phyloP scores from a whole-genome alignment of 1,140 invertebrate genomes.

The Brachystomella parvula region DNA sequence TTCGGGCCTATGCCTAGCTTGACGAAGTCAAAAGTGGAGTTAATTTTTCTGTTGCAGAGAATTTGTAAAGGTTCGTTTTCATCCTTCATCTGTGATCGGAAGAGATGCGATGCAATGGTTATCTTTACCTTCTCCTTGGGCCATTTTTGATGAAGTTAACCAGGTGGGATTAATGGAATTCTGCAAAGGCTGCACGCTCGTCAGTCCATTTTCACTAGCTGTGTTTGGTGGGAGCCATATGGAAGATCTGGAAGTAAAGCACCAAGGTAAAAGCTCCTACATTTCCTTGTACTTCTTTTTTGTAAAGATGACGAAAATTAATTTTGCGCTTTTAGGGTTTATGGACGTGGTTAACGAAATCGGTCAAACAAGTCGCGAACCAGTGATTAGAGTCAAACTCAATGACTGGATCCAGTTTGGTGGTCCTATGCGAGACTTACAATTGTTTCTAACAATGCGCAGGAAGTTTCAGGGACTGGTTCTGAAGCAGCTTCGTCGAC shows the following conservation, averaged over 20 bases:
- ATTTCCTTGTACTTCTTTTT: neutral
- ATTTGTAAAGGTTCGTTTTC: constrained; percentile 64
- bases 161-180: constrained; percentile 56
- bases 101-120: constrained; percentile 39
- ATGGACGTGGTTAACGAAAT: no score
- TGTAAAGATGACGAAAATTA: no score
- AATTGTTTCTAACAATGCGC: neutral
- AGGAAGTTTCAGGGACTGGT: neutral
- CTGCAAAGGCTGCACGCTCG: constrained; percentile 64
- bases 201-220: constrained; percentile 69
- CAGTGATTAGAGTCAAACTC: neutral
- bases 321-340: no score
- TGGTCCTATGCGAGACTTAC: neutral
- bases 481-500: constrained; percentile 1
- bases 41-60: constrained; percentile 47
- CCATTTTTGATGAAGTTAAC: constrained; percentile 75
- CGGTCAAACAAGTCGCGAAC: no score
- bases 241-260: neutral
- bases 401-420: neutral
- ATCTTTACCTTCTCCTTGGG: constrained; percentile 65
- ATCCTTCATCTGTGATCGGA: constrained; percentile 63
- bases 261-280: neutral
- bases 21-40: no score
- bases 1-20: no score
- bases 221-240: constrained; percentile 56